Conservation (phyloP, 2,888 invertebrate species). For the Chymomyza amoena region DNA sequence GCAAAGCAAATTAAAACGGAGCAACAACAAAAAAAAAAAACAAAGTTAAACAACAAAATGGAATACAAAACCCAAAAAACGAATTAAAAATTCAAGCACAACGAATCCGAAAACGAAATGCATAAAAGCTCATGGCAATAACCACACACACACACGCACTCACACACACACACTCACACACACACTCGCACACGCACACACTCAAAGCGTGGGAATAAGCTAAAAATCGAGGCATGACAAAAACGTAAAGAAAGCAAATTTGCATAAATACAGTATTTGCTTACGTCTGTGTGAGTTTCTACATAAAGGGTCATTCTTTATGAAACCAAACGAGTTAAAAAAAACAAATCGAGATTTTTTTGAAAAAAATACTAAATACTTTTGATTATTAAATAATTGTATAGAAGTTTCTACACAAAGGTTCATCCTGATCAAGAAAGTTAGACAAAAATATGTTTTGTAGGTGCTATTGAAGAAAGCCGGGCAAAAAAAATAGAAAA, state of each 20-base stretch:
- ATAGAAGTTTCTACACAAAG: too few species aligned
- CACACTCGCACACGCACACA: neutral
- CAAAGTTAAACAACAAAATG: slow-evolving; percentile 38
- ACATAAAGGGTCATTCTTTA: too few species aligned
- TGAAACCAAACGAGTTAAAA: neutral
- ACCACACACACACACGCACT: neutral
- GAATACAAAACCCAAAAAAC: slow-evolving; percentile 16
- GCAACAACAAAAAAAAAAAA: slow-evolving; percentile 20
- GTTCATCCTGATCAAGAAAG: too few species aligned
- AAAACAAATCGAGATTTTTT: too few species aligned
- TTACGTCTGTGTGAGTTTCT: slow-evolving; percentile 8
- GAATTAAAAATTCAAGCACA: slow-evolving; percentile 55
- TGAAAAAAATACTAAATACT: too few species aligned
- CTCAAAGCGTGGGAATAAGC: neutral
- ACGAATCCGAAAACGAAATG: slow-evolving; percentile 3
- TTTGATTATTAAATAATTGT: too few species aligned
- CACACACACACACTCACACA: neutral
- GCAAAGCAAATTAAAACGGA: slow-evolving; percentile 10
- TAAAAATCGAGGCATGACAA: neutral
- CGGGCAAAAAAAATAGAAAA: too few species aligned
- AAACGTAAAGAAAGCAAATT: slow-evolving; percentile 1
- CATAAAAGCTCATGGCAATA: neutral
- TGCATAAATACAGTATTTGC: slow-evolving; percentile 1
- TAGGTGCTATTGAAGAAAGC: too few species aligned
- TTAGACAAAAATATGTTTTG: too few species aligned